Evolutionary conservation across 2,888 invertebrate genomes (phyloP).

Genomic region (Eurytoma californica): DNA sequence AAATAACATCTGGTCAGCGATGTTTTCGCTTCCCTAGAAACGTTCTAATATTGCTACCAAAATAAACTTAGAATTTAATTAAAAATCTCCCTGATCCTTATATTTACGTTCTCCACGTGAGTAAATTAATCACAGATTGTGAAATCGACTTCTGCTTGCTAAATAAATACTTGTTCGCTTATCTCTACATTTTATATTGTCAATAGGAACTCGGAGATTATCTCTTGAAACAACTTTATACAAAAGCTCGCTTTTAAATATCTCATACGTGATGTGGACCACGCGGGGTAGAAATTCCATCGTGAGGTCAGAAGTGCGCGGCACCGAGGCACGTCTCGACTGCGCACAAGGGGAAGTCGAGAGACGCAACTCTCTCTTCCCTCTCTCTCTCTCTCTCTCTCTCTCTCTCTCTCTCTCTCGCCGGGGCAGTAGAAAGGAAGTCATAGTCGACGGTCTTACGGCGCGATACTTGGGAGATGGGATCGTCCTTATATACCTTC

Average conservation of each 20-base stretch:
- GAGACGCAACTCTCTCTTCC: constrained; percentile 25
- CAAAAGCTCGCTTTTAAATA: not conserved
- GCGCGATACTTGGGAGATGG: constrained; percentile 39
- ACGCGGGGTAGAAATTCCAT: not conserved
- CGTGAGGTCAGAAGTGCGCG: not conserved
- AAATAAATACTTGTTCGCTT: constrained; percentile 35
- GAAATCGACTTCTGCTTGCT: not conserved
- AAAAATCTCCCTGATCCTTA: too few species aligned
- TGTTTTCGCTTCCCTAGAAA: too few species aligned
- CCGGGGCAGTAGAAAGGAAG: constrained; percentile 24
- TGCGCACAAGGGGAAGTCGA: not conserved
- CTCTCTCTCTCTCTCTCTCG: not conserved
- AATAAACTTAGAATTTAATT: too few species aligned
- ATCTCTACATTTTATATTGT: constrained; percentile 23
- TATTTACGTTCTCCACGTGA: too few species aligned
- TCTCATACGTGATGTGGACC: not conserved
- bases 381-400: not conserved
- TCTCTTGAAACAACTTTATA: not conserved
- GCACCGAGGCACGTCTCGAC: too few species aligned
- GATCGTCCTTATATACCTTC: constrained; percentile 24
- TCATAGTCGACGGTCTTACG: constrained; percentile 32
- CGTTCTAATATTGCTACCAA: too few species aligned
- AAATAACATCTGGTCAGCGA: too few species aligned
- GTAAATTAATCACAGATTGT: not conserved
- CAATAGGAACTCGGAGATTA: constrained; percentile 21